Base-by-base conservation (phyloP, 2,113 vertebrate genomes). In the Pterocles orientalis region DNA sequence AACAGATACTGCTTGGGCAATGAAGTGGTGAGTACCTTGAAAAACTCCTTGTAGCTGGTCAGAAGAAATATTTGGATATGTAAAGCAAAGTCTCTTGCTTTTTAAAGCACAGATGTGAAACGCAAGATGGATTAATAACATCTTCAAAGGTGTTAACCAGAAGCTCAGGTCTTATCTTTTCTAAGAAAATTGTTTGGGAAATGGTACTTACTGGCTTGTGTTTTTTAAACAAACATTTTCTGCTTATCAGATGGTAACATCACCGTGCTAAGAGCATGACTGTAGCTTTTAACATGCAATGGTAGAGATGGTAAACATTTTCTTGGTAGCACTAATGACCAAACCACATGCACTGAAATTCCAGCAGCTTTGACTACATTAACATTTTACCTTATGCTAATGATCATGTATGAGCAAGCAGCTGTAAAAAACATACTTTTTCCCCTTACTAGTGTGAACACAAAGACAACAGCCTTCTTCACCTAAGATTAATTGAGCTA, bases 181-280 rank as follows among this genome's bases (percentile, higher is more conserved):
- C 33, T 75, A 66, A 82, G 70, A 91, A 87, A 79, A 90, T 76
- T 56, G 14, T 10, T 51, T 78, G 60, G 47, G 31, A 19, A 92
- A 83, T 7, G 8, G 50, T 62, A 78, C 56, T 88, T 88, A 69
- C 18, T 88, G 83, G 28, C 34, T 88, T 64, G 11, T 69, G 41
- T 25, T 78, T 95, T 94, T 86, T 39, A 81, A 96, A 92, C 21
- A 86, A 93, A 88, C 7, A 71, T 56, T 83, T 93, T 76, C 51
- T 81, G 15, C 60, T 92, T 93, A 88, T 94, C 86, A 84, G 47
- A 66, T 62, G 43, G 51, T 62, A 92, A 95, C 94, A 92, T 93
- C 80, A 54, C 17, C 51, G 68, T 70, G 47, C 34, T 73, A 83
- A 90, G 33, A 94, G 23, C 1, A 1, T 57, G 72, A 68, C 56